Evolutionary conservation across 2,888 invertebrate genomes (phyloP).

Genomic region (Asteroscopus sphinx): DNA sequence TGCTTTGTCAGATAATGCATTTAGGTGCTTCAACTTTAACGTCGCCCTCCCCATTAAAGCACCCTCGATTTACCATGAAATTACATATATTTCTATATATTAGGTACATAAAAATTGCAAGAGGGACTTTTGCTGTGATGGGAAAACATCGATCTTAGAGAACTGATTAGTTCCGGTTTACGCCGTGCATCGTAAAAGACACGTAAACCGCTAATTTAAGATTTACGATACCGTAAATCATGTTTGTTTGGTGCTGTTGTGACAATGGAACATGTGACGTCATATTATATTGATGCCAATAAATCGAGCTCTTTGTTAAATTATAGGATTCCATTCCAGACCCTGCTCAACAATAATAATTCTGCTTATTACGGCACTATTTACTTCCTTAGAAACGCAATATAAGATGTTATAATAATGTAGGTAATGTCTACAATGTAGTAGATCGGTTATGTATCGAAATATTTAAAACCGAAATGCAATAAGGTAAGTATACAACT

Average conservation of each 20-base stretch:
- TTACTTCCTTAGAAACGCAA: too few relatives aligned
- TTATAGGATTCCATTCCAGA: too few relatives aligned
- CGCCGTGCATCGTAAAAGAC: conserved; percentile 73
- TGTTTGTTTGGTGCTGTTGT: conserved; percentile 73
- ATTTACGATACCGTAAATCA: conserved; percentile 83
- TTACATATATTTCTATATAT: conserved; percentile 62
- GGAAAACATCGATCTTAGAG: conserved; percentile 67
- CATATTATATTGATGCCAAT: conserved; percentile 28
- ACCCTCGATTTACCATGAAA: conserved; percentile 55
- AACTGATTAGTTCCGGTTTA: conserved; percentile 81
- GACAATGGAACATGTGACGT: conserved; percentile 54
- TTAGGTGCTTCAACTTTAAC: conserved; percentile 56
- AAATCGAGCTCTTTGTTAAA: conserved; percentile 7
- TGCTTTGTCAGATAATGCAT: conserved; percentile 48
- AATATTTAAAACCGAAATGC: too few relatives aligned
- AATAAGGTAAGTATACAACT: too few relatives aligned
- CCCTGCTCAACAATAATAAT: too few relatives aligned
- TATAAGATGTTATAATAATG: too few relatives aligned
- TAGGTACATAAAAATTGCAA: conserved; percentile 56
- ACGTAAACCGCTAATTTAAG: conserved; percentile 78
- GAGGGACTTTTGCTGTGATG: conserved; percentile 63
- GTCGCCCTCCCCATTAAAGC: conserved; percentile 60
- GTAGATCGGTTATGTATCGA: too few relatives aligned
- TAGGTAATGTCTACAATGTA: too few relatives aligned
- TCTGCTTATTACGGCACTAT: too few relatives aligned